Base-by-base conservation (phyloP, 2,888 invertebrate genomes). In the Agonopterix subpropinquella region DNA sequence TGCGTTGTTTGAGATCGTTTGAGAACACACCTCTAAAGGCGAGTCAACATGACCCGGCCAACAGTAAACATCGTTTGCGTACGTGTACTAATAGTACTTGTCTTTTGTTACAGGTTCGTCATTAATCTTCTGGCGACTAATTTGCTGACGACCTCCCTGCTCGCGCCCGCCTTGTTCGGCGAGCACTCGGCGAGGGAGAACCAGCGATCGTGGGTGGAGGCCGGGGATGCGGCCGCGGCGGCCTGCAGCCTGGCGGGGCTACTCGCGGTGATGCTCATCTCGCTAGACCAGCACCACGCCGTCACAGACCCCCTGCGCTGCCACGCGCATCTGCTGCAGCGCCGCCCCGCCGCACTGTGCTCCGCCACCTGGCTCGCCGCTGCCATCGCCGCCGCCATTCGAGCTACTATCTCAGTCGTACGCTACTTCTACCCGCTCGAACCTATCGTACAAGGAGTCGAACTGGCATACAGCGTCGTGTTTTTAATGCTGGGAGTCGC, bases 151-250 rank as follows among this genome's bases (percentile, higher is more conserved):
- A 87, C 84, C 62, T 80, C 82, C 67, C 76, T 86, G 66, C 84
- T 84, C 43, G 88, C 88, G 74, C 85, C 86, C 69, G 87, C 88
- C 52, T 67, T 84, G 53, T 86, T 85, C 53, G 88, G 84, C 70
- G 87, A 84, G 77, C 93, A 92, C 58, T 91, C 90, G 46, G 92
- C 92, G 61, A 92, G 92, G 52, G 91, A 90, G 70, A 78, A 61
- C 45, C 90, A 90, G 42, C 91, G 90, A 52, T 92, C 92, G 36
- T 92, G 92, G 81, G 77, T 76, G 48, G 84, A 86, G 56, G 81
- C 79, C 2, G 80, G 79, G 10, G 93, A 94, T 62, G 91, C 82
- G 8, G 77, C 78, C 5, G 80, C 79, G 1, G 73, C 77, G 4
- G 80, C 78, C 59, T 89, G 81, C 67, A 82, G 77, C 52, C 65